Evolutionary conservation across 2,888 invertebrate species (phyloP), one percentile per base, ranked within the genome.

Genomic region (Stenichneumon culpator): DNA sequence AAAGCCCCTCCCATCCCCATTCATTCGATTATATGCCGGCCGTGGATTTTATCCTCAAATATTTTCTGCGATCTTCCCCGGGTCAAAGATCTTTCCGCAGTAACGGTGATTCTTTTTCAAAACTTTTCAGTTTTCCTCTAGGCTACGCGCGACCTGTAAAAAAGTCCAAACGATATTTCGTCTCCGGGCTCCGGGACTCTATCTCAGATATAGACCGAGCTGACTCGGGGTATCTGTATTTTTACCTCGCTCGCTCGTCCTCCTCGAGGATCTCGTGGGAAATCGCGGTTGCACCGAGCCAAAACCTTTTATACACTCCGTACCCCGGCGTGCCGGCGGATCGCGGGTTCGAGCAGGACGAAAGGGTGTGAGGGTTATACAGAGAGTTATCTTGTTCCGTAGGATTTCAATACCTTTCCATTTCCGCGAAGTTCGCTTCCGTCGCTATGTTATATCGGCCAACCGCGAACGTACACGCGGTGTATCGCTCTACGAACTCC

Each of bases 181-280:
- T 75, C 75, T 72, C 75, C 14, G 74, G 72, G 52, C 72, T 28
- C 22, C 32, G 44, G 9, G 16, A 32, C 54, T 60, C 28, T n/a
- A 65, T 57, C 60, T 57, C 57, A 60, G 69, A 25, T 78, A 73
- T 70, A 77, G 67, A 78, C 82, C 25, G 67, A 44, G 52, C 54
- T 32, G 74, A 73, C 74, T 78, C 65, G 0, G 36, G 54, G 39
- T 54, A 50, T 47, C 44, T 50, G 57, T 74, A 50, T 68, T 32
- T 52, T 50, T 74, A 69, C 44, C 36, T 73, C 63, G n/a, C 73
- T 68, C 32, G 63, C 50, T 79, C 75, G 75, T 79, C 74, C 79
- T 79, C 52, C 60, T 60, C 75, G 72, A 75, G 68, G 79, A 85
- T 82, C 85, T 79, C 85, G 79, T 85, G 85, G 85, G 82, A 85